Evolutionary conservation across 2,797 vertebrate species (phyloP).

Genomic region (Brotula barbata): DNA sequence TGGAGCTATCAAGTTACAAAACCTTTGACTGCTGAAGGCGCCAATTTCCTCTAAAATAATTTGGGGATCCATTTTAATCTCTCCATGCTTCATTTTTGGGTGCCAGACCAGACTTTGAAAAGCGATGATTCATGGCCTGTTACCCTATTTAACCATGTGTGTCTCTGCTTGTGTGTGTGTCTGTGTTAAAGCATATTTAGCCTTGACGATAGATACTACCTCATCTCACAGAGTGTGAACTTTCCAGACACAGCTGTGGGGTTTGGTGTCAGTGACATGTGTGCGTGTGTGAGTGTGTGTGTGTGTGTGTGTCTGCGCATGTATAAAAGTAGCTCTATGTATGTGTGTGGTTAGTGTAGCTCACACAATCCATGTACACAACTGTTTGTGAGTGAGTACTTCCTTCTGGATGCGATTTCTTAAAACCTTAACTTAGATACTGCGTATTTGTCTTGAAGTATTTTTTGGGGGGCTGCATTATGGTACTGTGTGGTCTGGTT

Average conservation of each 20-base stretch:
- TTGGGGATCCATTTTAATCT: conserved; percentile 3
- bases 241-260: conserved; percentile 57
- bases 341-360: neutral
- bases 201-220: conserved; percentile 6
- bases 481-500: too few relatives aligned
- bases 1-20: conserved; percentile 12
- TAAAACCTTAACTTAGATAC: neutral
- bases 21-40: neutral
- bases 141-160: conserved; percentile 21
- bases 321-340: conserved; percentile 1
- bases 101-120: conserved; percentile 24
- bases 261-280: conserved; percentile 32
- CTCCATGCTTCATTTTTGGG: neutral
- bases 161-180: neutral
- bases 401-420: conserved; percentile 15
- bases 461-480: too few relatives aligned
- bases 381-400: neutral
- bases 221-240: conserved; percentile 44
- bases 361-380: neutral
- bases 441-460: too few relatives aligned
- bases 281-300: conserved; percentile 21
- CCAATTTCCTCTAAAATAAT: conserved; percentile 7
- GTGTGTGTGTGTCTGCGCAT: conserved; percentile 16
- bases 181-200: conserved; percentile 34
- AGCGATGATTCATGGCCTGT: conserved; percentile 19